These are phyloP conservation scores for Noctua fimbriata DNA, from an alignment of 2,888 invertebrate species.

Conservation along the genomic window DNA sequence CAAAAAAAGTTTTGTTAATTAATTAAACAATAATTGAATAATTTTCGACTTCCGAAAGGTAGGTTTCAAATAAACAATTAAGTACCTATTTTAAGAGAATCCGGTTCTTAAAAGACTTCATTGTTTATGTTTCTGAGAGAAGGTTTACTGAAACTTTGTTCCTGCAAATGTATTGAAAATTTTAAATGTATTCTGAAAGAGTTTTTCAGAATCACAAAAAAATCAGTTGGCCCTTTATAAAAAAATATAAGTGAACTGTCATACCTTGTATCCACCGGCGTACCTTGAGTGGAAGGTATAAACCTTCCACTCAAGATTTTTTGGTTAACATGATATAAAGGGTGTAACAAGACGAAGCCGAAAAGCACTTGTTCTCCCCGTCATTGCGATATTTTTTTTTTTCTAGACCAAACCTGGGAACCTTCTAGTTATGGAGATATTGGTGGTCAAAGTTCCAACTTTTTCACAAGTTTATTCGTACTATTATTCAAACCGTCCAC, in stretches of 20 bases:
- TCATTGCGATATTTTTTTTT: too few species aligned
- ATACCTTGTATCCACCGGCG: background rate
- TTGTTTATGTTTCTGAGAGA: background rate
- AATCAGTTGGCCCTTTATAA: background rate
- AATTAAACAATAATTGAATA: background rate
- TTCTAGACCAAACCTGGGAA: too few species aligned
- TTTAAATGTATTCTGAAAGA: background rate
- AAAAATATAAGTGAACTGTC: background rate
- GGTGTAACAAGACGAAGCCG: too few species aligned
- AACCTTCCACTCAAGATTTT: background rate
- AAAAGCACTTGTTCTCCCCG: too few species aligned
- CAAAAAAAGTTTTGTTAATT: background rate
- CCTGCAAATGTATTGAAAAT: too few species aligned
- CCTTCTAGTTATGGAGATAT: too few species aligned
- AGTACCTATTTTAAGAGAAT: conserved; percentile 1
- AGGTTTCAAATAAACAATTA: background rate
- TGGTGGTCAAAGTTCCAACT: too few species aligned
- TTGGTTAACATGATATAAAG: too few species aligned
- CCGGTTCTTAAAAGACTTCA: background rate
- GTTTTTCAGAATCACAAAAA: background rate
- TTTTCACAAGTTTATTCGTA: too few species aligned
- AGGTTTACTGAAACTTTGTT: background rate
- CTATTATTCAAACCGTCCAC: too few species aligned
- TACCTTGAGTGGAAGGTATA: too few species aligned
- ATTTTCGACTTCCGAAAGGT: background rate